These are phyloP conservation scores for Cyclura pinguis DNA, from an alignment of 2,797 vertebrate species.

Conservation along the genomic window DNA sequence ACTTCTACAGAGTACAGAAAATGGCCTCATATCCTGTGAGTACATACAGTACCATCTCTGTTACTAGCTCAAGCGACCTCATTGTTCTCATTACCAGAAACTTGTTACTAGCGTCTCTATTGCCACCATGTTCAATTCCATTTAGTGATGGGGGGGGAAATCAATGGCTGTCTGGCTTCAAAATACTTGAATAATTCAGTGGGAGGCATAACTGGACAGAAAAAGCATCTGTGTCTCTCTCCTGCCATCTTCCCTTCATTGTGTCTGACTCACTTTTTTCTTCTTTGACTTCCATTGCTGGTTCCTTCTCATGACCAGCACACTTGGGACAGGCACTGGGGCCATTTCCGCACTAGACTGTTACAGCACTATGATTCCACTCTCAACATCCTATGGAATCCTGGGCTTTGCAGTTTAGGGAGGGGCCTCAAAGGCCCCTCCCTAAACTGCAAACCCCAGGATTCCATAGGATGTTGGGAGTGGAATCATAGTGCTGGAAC, in stretches of 20 bases:
- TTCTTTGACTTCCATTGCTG: not conserved
- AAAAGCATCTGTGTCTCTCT: not conserved
- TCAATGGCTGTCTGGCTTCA: constrained; percentile 2
- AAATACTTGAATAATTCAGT: not conserved
- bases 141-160: constrained; percentile 15
- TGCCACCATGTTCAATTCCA: not conserved
- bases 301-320: too few relatives aligned
- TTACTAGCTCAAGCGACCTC: not conserved
- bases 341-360: too few relatives aligned
- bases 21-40: not conserved
- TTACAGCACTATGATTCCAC: too few relatives aligned
- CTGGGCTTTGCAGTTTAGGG: too few relatives aligned
- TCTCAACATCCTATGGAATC: too few relatives aligned
- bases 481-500: too few relatives aligned
- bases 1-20: not conserved
- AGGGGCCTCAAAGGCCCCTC: too few relatives aligned
- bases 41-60: not conserved
- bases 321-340: too few relatives aligned
- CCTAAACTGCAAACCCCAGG: too few relatives aligned
- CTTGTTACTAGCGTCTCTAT: not conserved
- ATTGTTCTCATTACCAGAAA: not conserved
- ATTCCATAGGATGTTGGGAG: too few relatives aligned
- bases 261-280: not conserved
- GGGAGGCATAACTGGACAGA: not conserved
- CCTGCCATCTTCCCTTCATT: not conserved